These are phyloP conservation scores for Laothoe populi DNA, from an alignment of 2,888 invertebrate species.

Conservation along the genomic window DNA sequence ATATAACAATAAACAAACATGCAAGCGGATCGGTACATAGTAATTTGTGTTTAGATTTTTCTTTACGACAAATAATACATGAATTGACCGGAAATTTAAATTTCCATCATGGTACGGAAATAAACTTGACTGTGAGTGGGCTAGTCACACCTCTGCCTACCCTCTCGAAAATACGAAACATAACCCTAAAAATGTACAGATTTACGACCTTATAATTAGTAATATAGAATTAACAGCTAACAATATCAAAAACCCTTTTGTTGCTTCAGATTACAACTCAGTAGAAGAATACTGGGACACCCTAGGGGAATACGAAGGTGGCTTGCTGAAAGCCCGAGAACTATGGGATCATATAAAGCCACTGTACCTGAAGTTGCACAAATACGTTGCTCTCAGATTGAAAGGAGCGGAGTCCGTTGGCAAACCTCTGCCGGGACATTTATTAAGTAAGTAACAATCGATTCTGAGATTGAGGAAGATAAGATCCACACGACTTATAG, in stretches of 20 bases:
- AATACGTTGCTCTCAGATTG: slow-evolving; percentile 78
- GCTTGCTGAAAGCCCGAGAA: slow-evolving; percentile 75
- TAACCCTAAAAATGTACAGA: no score
- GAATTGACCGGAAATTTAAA: no score
- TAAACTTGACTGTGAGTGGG: no score
- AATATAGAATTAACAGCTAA: no score
- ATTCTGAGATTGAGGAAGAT: slow-evolving; percentile 1
- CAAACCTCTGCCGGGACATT: slow-evolving; percentile 76
- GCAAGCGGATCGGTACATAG: no score
- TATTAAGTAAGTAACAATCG: slow-evolving; percentile 74
- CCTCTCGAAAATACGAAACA: no score
- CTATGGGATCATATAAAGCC: slow-evolving; percentile 84
- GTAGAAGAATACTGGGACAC: slow-evolving; percentile 84
- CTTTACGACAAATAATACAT: no score
- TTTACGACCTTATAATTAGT: neutral
- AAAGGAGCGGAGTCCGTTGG: slow-evolving; percentile 76
- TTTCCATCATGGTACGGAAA: no score
- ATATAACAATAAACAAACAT: no score
- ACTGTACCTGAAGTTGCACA: slow-evolving; percentile 81
- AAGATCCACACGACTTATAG: neutral
- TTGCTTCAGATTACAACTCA: slow-evolving; percentile 63
- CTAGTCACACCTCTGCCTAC: no score
- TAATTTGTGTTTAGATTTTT: no score
- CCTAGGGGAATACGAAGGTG: slow-evolving; percentile 80
- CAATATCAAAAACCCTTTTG: neutral